Base-by-base conservation (phyloP, 37 sponge, comb jelly and placozoan genomes). In the Oscarella lobularis region DNA sequence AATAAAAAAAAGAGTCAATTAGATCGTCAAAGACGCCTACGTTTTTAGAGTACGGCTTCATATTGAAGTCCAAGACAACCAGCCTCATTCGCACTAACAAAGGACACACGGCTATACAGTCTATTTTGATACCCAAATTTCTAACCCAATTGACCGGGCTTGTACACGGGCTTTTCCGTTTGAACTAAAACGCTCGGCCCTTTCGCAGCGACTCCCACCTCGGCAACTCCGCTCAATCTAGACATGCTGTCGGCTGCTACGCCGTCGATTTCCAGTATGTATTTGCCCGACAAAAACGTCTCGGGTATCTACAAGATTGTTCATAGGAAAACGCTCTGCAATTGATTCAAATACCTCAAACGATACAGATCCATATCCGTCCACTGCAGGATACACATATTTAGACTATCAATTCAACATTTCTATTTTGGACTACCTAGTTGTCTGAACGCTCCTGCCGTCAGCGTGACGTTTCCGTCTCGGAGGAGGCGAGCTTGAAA, bases 301-400 rank as follows among this genome's bases (percentile, higher is more conserved):
- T 48, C 60, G 20, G 60, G 60, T 48, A 48, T 48, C 60, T 48
- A n/a, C n/a, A n/a, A n/a, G n/a, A n/a, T n/a, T n/a, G n/a, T n/a
- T n/a, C n/a, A n/a, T n/a, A n/a, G n/a, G n/a, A n/a, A n/a, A n/a
- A n/a, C n/a, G n/a, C n/a, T n/a, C n/a, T n/a, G n/a, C n/a, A n/a
- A n/a, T n/a, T n/a, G n/a, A n/a, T n/a, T n/a, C n/a, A n/a, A n/a
- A n/a, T n/a, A n/a, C n/a, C n/a, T n/a, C n/a, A n/a, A n/a, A n/a
- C n/a, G n/a, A n/a, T n/a, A n/a, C n/a, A n/a, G n/a, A n/a, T n/a
- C n/a, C n/a, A n/a, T n/a, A n/a, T n/a, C n/a, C n/a, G n/a, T n/a
- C n/a, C n/a, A n/a, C n/a, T n/a, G n/a, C n/a, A n/a, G n/a, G n/a
- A n/a, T n/a, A n/a, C n/a, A n/a, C n/a, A n/a, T n/a, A n/a, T n/a